Base-by-base conservation (phyloP, 2,888 invertebrate genomes). In the Eurois occulta region DNA sequence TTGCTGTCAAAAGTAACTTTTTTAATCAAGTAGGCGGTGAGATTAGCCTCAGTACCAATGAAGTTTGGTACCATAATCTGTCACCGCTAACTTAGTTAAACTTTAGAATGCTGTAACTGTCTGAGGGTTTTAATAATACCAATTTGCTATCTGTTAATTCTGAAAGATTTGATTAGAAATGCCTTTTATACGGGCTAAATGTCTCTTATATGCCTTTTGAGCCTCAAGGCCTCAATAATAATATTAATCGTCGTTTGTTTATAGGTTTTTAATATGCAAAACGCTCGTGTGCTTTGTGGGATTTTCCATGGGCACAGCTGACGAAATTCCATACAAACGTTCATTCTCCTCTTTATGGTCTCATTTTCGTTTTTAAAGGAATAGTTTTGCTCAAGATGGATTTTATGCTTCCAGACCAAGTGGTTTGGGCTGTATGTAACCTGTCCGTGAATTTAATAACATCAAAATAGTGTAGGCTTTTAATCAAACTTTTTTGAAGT, bases 1-100 rank as follows among this genome's bases (percentile, higher is more conserved):
- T 52, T 52, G 38, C 67, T 71, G 38, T 75, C 43, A 16, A 46
- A 74, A 75, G 13, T 60, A 71, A 82, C 62, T 80, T 68, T 68
- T 80, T 72, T 68, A 68, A 75, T 80, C 64, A 80, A 80, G 28
- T 67, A 70, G 21, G n/a, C n/a, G 1, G 41, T 2, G 58, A 64
- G 68, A 81, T 84, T 68, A 81, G 18, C 13, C 28, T 18, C 46
- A 35, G 28, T 46, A 35, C 11, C 21, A 28, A 46, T 71, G 24
- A 60, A 80, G 67, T 68, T 69, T 35, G 24, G 32, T 21, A 71
- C 18, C n/a, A 24, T 65, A 28, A 72, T 48, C 69, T 60, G 77
- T 70, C 43, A 62, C 18, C 28, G 3, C 10, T 41, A 35, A 48
- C 16, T 83, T 43, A n/a, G 21, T 24, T 21, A 43, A 65, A 77